Evolutionary conservation across 1,140 invertebrate genomes (phyloP), one percentile per base, ranked within the genome.

Genomic region (Sweltsa coloradensis): DNA sequence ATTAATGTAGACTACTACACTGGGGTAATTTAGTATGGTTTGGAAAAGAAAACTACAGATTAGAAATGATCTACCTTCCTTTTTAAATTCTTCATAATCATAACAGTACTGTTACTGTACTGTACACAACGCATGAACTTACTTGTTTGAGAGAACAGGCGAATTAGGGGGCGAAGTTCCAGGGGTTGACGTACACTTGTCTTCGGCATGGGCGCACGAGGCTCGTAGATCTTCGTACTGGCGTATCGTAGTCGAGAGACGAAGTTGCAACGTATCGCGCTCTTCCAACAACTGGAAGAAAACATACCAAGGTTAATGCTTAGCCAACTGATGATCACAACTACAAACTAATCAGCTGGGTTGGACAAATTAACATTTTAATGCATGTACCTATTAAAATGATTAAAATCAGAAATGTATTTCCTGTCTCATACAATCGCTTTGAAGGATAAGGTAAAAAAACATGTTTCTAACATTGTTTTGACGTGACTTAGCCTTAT

Each of bases 221-320:
- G 24, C 26, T 21, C 50, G 57, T 21, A 73, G 47, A 14, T 70
- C 67, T 54, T 89, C 84, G 56, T 80, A 78, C 23, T 80, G 71
- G 29, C 84, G 68, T 23, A 89, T 68, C 1, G 83, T 78, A 59
- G 85, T 85, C 0, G 86, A 89, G 1, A 92, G 60, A 50, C 83
- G 75, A 16, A 90, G 60, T 55, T 90, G 86, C 29, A 91, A 62
- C 0, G 81, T 85, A 60, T 91, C 86, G 45, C 87, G 73, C 61
- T 92, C 88, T 61, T 89, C 86, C 19, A 90, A 63, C 16, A 92
- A 62, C 60, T 70, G 50, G 34, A 52, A 56, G 45, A 54, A 19
- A 52, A 42, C 47, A 29, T 9, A 53, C 42, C 37, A 48, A 26
- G 13, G 22, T 21, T n/a, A 26, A 34, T 5, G 5, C 14, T 34